phyloP scores from a whole-genome alignment of 1,140 invertebrate species.

The Neoseiulus cucumeris region DNA sequence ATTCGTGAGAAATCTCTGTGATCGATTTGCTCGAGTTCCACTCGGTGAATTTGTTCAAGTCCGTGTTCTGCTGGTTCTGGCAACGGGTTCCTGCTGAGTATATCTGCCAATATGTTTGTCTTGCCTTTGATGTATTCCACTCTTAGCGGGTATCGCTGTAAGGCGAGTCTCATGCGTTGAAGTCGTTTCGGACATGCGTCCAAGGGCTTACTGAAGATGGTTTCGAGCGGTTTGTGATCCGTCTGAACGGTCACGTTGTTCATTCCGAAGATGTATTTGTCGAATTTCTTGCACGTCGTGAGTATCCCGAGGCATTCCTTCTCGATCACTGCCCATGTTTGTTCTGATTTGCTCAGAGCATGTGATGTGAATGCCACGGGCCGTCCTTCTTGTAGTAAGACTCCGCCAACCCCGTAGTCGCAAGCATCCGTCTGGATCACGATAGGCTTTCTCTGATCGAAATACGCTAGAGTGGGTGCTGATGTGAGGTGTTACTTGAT shows the following conservation, averaged over 20 bases:
- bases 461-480: constrained; percentile 15
- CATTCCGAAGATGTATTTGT: neutral
- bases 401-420: constrained; percentile 21
- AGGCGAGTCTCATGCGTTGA: neutral
- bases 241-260: neutral
- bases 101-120: neutral
- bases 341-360: constrained; percentile 24
- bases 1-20: neutral
- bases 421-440: constrained; percentile 22
- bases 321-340: constrained; percentile 28
- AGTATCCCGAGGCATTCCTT: constrained; percentile 27
- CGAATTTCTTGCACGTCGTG: constrained; percentile 16
- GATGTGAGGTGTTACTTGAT: constrained; percentile 19
- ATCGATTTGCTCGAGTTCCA: neutral
- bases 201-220: neutral
- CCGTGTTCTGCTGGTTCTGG: too few relatives aligned
- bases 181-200: neutral
- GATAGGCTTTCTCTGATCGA: constrained; percentile 21
- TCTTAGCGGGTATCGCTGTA: neutral
- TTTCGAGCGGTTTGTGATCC: neutral
- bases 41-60: neutral
- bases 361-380: too few relatives aligned
- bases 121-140: neutral
- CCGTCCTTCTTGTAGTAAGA: constrained; percentile 15
- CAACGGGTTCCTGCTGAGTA: too few relatives aligned